Conservation (phyloP, 2,797 vertebrate species). For the Heliangelus exortis region DNA sequence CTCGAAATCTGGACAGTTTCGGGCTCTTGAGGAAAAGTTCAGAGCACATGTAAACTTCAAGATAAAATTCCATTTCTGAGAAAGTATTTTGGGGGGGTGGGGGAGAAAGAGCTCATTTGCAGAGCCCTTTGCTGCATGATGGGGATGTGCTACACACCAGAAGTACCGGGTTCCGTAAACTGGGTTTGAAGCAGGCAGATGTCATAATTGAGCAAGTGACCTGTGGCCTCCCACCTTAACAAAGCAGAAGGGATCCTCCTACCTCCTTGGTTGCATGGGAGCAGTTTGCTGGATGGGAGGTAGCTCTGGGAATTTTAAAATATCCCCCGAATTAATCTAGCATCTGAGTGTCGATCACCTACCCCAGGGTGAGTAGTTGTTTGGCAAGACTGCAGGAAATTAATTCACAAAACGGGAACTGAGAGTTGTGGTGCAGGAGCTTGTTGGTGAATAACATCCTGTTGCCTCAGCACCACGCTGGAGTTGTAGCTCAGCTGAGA, state of each 20-base stretch:
- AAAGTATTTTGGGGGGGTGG: background rate
- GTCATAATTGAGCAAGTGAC: background rate
- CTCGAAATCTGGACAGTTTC: background rate
- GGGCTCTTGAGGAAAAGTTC: background rate
- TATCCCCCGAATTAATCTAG: background rate
- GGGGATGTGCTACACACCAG: background rate
- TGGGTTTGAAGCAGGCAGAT: slow-evolving; percentile 1
- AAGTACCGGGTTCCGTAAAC: background rate
- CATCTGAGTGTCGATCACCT: background rate
- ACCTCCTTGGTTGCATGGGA: background rate
- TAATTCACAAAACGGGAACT: slow-evolving; percentile 8
- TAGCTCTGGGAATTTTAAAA: background rate
- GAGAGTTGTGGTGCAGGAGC: background rate
- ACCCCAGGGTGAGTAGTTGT: background rate
- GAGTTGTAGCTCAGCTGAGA: background rate
- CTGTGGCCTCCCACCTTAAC: background rate
- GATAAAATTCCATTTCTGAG: background rate
- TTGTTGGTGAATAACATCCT: background rate
- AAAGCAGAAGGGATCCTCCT: background rate
- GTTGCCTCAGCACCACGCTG: background rate
- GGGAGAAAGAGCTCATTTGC: background rate
- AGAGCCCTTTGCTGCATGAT: background rate
- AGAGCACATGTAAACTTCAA: background rate
- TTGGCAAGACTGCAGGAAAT: background rate
- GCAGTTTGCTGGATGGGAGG: background rate